phyloP scores from a whole-genome alignment of 1,140 invertebrate species.

The Phymastichus coffea region DNA sequence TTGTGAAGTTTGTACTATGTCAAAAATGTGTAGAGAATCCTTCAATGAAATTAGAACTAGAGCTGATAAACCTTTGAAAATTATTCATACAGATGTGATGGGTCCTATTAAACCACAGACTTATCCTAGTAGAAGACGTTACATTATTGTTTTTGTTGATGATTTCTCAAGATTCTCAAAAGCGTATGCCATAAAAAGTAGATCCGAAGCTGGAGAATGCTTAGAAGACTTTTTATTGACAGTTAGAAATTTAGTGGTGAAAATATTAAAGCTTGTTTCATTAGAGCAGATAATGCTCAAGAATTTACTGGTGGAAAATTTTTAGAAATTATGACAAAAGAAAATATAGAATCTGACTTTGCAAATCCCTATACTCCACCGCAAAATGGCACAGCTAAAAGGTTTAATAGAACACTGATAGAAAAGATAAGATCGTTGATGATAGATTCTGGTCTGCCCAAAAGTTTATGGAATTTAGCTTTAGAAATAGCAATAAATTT shows the following conservation, averaged over 20 bases:
- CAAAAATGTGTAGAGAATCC: slow-evolving; percentile 13
- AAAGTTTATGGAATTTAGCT: slow-evolving; percentile 1
- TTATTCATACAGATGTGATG: slow-evolving; percentile 18
- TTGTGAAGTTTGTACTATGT: slow-evolving; percentile 3
- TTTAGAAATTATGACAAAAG: too few species aligned
- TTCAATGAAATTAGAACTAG: slow-evolving; percentile 13
- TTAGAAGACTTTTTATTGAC: background rate
- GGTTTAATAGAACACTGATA: too few species aligned
- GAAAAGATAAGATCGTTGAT: background rate
- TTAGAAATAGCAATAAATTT: background rate
- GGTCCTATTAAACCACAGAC: slow-evolving; percentile 20
- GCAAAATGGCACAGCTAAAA: too few species aligned
- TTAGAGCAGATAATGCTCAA: slow-evolving; percentile 14
- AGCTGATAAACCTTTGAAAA: slow-evolving; percentile 9
- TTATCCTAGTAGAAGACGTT: background rate
- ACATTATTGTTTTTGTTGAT: slow-evolving; percentile 3
- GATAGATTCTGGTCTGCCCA: slow-evolving; percentile 6
- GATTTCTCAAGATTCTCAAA: slow-evolving; percentile 7
- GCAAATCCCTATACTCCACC: too few species aligned
- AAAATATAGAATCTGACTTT: too few species aligned
- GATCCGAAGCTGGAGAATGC: slow-evolving; percentile 3
- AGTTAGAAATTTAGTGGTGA: slow-evolving; percentile 12
- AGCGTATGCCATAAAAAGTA: slow-evolving; percentile 1
- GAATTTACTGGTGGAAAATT: background rate
- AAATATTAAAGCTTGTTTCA: slow-evolving; percentile 14